These are phyloP conservation scores for Phocides pigmalion DNA, from an alignment of 1,140 invertebrate genomes.

Conservation along the genomic window DNA sequence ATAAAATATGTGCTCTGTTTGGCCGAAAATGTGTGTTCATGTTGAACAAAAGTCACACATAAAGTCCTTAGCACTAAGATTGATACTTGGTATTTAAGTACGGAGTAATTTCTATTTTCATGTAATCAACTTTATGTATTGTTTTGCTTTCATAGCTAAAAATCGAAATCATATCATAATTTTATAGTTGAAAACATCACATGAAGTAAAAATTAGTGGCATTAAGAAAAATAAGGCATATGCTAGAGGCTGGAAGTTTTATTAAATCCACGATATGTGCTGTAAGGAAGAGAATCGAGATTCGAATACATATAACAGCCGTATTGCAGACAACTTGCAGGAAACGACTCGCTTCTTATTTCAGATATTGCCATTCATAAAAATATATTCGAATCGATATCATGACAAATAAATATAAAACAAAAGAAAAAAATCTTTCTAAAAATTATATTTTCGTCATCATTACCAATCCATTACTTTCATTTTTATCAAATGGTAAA, in stretches of 20 bases:
- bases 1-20: no score
- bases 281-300: slow-evolving; percentile 42
- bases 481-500: no score
- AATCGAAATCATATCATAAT: background rate
- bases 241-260: slow-evolving; percentile 36
- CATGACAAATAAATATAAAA: background rate
- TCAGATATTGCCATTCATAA: slow-evolving; percentile 28
- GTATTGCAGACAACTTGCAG: slow-evolving; percentile 12
- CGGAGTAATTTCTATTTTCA: no score
- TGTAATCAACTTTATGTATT: no score
- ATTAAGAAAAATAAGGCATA: slow-evolving; percentile 29
- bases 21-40: no score
- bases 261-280: slow-evolving; percentile 50
- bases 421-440: no score
- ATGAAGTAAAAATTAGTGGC: slow-evolving; percentile 33
- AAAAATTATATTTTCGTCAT: no score
- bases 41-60: no score
- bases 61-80: no score
- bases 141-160: background rate
- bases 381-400: slow-evolving; percentile 21
- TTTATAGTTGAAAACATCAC: background rate
- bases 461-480: no score
- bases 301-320: slow-evolving; percentile 41
- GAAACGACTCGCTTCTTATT: slow-evolving; percentile 16
- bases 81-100: no score